Evolutionary conservation across 2,113 vertebrate species (phyloP), one percentile per base, ranked within the genome.

Genomic region (Pteropus alecto): DNA sequence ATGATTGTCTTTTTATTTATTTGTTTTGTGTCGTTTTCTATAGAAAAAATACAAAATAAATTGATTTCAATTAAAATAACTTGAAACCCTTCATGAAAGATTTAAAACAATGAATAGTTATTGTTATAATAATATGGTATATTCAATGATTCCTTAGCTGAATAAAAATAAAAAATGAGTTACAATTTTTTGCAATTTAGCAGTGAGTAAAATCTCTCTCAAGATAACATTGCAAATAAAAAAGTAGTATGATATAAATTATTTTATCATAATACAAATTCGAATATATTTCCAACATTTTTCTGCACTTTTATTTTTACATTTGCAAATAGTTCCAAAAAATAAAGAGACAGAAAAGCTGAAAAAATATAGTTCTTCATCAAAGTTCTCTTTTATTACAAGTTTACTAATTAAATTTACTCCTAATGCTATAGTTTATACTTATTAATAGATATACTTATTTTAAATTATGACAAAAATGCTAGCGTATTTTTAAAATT

Each of bases 201-300:
- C 18, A 93, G 82, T 70, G 71, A 84, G 70, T 33, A 90, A 90
- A 94, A 87, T 96, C 82, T 78, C 76, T 96, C 43, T 97, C 63
- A 86, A 61, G 56, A 74, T 30, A 63, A 77, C 35, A 24, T 51
- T 98, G 94, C 54, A 73, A 5, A 81, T 18, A 76, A 73, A 63
- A 95, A 89, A 9, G 24, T 77, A 97, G n/a, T 33, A 61, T 92
- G n/a, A 35, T 94, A 71, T 76, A 82, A 97, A 90, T 87, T 30
- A 51, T 46, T 60, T 30, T 58, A 41, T 90, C 41, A 56, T 93
- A 93, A 90, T 67, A 94, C 65, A 91, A 6, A 79, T 54, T 67
- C 58, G 83, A 84, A 67, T 33, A 30, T 87, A 79, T 43, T 94
- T 96, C 33, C 6, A 87, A 22, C 1, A 54, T 24, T 65, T 90